A percentile compares a stretch with the other conserved stretches of the same genome.
phyloP scores from a whole-genome alignment of 2,888 invertebrate species.

The Sinelater perroti region DNA sequence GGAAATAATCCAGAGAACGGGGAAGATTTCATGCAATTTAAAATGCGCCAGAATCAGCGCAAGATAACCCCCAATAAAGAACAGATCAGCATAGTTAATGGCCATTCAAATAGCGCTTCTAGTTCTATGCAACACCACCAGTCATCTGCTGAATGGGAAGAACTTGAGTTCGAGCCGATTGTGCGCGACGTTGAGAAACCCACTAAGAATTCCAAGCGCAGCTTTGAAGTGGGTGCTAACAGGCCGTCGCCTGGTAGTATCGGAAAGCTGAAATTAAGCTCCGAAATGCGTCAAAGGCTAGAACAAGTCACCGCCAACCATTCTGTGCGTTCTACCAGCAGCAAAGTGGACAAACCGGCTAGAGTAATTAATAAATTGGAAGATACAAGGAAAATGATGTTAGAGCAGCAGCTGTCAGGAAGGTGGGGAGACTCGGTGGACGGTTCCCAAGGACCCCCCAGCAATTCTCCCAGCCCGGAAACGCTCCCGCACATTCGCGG shows the following conservation, averaged over 20 bases:
- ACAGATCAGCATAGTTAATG: constrained; percentile 50
- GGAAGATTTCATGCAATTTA: constrained; percentile 88
- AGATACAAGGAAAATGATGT: constrained; percentile 83
- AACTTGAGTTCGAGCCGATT: constrained; percentile 77
- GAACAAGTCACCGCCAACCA: constrained; percentile 91
- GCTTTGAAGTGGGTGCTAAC: constrained; percentile 83
- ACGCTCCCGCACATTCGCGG: constrained; percentile 46
- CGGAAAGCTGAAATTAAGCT: constrained; percentile 88
- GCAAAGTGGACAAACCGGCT: constrained; percentile 73
- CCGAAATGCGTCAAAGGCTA: constrained; percentile 89
- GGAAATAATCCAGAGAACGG: constrained; percentile 71
- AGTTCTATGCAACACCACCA: constrained; percentile 36
- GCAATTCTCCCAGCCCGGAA: constrained; percentile 56
- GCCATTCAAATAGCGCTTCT: constrained; percentile 40
- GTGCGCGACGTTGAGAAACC: constrained; percentile 50
- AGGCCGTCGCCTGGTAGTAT: constrained; percentile 87
- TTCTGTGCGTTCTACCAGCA: constrained; percentile 81
- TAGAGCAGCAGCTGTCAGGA: constrained; percentile 84
- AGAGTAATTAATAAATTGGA: constrained; percentile 82
- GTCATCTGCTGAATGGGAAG: constrained; percentile 80
- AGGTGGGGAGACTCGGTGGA: constrained; percentile 69
- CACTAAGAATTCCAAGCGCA: constrained; percentile 60
- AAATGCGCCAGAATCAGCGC: constrained; percentile 80
- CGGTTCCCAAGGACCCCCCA: constrained; percentile 51
- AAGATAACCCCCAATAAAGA: constrained; percentile 79